Evolutionary conservation across 1,140 invertebrate genomes (phyloP).

Genomic region (Pachypsylla venusta): DNA sequence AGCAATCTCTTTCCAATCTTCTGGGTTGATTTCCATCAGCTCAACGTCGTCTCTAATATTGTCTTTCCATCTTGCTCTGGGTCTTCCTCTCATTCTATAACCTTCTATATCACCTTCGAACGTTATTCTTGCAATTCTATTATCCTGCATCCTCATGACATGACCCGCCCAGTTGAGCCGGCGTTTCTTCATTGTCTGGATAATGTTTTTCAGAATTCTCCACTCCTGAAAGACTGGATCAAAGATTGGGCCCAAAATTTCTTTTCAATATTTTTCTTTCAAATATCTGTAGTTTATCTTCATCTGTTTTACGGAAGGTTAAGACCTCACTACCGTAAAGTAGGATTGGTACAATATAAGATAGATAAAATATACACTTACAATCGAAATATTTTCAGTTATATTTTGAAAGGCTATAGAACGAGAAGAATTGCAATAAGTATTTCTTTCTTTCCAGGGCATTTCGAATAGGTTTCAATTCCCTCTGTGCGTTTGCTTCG

Average conservation of each 20-base stretch:
- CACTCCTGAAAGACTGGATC: background rate
- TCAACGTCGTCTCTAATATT: constrained; percentile 8
- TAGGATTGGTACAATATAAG: constrained; percentile 4
- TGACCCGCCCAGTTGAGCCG: constrained; percentile 17
- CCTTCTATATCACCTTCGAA: constrained; percentile 1
- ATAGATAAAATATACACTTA: too few relatives aligned
- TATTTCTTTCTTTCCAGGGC: constrained; percentile 35
- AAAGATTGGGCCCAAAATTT: constrained; percentile 1
- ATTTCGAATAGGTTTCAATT: constrained; percentile 54
- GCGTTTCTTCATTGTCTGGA: constrained; percentile 6
- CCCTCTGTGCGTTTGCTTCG: constrained; percentile 58
- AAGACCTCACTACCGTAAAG: background rate
- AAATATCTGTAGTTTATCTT: background rate
- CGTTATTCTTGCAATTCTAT: constrained; percentile 9
- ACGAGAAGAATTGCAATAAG: too few relatives aligned
- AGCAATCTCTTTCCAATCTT: background rate
- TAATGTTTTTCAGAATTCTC: background rate
- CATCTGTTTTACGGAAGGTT: background rate
- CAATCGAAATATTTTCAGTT: too few relatives aligned
- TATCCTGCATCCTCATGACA: constrained; percentile 7
- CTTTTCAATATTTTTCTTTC: constrained; percentile 7
- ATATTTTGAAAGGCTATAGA: too few relatives aligned
- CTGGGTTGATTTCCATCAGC: background rate
- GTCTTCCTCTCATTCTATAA: constrained; percentile 14
- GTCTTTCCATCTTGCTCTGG: constrained; percentile 14